These are phyloP conservation scores for Oryctes rhinoceros DNA, from an alignment of 1,140 invertebrate genomes.

Conservation along the genomic window DNA sequence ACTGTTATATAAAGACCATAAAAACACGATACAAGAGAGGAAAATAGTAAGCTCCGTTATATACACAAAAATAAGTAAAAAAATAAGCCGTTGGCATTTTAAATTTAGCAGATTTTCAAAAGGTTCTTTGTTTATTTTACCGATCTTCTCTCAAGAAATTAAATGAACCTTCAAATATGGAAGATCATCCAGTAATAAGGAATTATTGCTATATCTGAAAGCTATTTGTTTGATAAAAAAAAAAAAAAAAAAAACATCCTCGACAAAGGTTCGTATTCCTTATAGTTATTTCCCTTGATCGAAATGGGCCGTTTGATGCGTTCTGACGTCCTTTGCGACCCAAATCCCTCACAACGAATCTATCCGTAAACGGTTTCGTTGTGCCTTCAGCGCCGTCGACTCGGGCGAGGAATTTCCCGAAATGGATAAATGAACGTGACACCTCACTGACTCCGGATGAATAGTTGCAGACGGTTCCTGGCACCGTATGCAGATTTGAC, in stretches of 20 bases:
- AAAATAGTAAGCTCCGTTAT: not conserved
- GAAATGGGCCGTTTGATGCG: too few species aligned
- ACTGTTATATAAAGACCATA: not conserved
- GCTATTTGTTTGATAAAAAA: too few species aligned
- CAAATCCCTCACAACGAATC: conserved; percentile 1
- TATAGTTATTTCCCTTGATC: too few species aligned
- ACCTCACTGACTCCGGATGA: not conserved
- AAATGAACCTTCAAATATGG: not conserved
- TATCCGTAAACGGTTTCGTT: not conserved
- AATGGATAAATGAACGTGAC: conserved; percentile 13
- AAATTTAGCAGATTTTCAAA: too few species aligned
- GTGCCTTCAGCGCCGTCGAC: not conserved
- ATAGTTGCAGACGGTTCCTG: conserved; percentile 1
- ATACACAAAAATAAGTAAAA: too few species aligned
- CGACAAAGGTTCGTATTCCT: too few species aligned
- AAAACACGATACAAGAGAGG: not conserved
- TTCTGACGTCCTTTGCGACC: too few species aligned
- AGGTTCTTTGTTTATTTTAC: too few species aligned
- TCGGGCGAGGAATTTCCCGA: not conserved
- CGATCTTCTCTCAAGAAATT: too few species aligned
- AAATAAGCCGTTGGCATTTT: too few species aligned
- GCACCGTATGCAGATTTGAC: conserved; percentile 4
- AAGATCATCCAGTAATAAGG: not conserved
- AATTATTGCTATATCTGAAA: too few species aligned
- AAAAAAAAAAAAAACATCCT: too few species aligned